Evolutionary conservation across 2,797 vertebrate species (phyloP).

Genomic region (Pipistrellus nathusii): DNA sequence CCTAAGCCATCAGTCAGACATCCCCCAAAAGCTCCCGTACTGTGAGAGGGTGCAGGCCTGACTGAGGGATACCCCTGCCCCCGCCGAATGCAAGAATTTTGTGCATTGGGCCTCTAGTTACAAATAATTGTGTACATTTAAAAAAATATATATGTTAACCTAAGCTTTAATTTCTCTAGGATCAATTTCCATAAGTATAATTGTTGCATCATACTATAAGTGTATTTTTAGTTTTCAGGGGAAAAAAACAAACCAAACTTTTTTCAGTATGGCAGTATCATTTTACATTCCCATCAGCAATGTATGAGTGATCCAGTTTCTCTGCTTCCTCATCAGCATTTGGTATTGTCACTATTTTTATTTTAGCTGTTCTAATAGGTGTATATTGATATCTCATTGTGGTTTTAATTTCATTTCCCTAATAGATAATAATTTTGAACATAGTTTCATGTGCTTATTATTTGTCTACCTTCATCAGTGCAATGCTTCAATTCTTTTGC

Average conservation of each 20-base stretch:
- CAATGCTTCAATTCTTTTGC: neutral
- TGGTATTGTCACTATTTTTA: neutral
- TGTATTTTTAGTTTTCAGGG: neutral
- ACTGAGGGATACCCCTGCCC: too few relatives aligned
- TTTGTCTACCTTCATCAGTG: neutral
- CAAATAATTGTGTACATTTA: neutral
- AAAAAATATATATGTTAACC: neutral
- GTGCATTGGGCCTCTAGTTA: neutral
- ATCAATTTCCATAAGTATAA: neutral
- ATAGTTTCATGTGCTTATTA: neutral
- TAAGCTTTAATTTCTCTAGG: conserved; percentile 26
- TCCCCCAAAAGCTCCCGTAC: too few relatives aligned
- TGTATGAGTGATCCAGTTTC: neutral
- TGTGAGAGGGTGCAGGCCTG: too few relatives aligned
- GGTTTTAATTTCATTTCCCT: conserved; percentile 21
- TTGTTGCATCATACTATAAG: neutral
- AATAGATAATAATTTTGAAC: neutral
- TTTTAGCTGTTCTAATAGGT: conserved; percentile 1
- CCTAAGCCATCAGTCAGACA: too few relatives aligned
- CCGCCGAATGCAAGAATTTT: too few relatives aligned
- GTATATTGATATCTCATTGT: neutral
- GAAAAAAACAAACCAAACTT: neutral
- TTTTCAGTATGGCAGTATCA: neutral
- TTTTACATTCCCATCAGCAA: conserved; percentile 39
- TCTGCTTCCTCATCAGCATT: neutral